These are phyloP conservation scores for Pristionchus exspectatus DNA, from an alignment of 2,888 invertebrate species.

Conservation along the genomic window DNA sequence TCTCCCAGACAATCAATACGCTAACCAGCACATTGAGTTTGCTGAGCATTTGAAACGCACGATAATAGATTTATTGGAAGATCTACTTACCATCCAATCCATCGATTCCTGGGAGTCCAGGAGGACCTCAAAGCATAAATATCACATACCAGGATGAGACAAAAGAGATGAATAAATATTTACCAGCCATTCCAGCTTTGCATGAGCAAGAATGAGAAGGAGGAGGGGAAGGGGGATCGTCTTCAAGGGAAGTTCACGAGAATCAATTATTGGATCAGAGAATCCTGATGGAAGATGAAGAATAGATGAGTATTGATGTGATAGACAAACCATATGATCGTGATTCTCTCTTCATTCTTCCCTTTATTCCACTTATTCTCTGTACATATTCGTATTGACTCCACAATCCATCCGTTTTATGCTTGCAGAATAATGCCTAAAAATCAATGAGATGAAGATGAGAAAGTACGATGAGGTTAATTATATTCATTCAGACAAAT, in stretches of 20 bases:
- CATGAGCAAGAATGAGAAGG: slow-evolving; percentile 53
- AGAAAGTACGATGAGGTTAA: too few relatives aligned
- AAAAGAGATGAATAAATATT: neutral
- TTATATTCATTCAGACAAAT: too few relatives aligned
- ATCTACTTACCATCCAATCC: slow-evolving; percentile 68
- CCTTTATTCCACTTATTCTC: slow-evolving; percentile 55
- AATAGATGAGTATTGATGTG: neutral
- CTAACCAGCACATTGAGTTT: too few relatives aligned
- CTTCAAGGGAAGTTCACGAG: slow-evolving; percentile 6
- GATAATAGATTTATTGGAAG: slow-evolving; percentile 33
- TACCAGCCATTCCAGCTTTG: slow-evolving; percentile 58
- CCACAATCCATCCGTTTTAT: slow-evolving; percentile 58
- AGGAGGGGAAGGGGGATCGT: neutral
- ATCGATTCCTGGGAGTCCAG: slow-evolving; percentile 73
- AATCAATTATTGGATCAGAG: slow-evolving; percentile 42
- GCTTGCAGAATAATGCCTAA: slow-evolving; percentile 62
- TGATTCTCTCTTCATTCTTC: slow-evolving; percentile 41
- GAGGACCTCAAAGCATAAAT: slow-evolving; percentile 61
- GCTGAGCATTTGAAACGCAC: too few relatives aligned
- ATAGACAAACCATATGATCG: neutral
- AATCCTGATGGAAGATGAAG: neutral
- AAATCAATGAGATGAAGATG: neutral
- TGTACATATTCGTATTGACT: slow-evolving; percentile 61
- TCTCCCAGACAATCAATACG: too few relatives aligned
- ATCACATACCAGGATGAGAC: neutral